These are phyloP conservation scores for Heliconius eleuchia DNA, from an alignment of 1,140 invertebrate species.

Conservation along the genomic window DNA sequence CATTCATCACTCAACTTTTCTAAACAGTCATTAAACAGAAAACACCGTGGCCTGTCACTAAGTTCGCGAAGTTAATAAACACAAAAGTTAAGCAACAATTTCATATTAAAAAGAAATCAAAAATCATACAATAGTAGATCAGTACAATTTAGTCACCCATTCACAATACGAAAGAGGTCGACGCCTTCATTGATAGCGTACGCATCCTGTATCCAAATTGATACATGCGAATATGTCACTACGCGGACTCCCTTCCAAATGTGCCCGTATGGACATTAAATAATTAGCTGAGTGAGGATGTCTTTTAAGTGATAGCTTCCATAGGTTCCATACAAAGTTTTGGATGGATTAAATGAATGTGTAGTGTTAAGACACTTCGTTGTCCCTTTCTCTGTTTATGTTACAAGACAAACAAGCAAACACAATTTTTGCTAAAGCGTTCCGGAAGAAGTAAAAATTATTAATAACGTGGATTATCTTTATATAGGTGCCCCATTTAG, in stretches of 20 bases:
- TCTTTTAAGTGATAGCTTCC: constrained; percentile 9
- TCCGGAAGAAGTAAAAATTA: no score
- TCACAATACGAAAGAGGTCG: constrained; percentile 57
- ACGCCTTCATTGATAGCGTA: constrained; percentile 60
- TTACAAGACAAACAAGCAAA: no score
- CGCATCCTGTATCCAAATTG: constrained; percentile 61
- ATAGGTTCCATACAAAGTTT: no score
- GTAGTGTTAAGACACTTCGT: no score
- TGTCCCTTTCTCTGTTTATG: no score
- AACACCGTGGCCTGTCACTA: neutral
- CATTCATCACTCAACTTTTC: no score
- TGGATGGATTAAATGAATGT: no score
- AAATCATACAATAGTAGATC: neutral
- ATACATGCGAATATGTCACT: constrained; percentile 37
- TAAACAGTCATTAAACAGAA: no score
- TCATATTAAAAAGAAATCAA: neutral
- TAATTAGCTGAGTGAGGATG: neutral
- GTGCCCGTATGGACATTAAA: neutral
- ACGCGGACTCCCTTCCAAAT: neutral
- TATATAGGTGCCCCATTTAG: no score
- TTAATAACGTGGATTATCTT: no score
- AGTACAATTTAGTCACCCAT: constrained; percentile 29
- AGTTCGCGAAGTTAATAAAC: neutral
- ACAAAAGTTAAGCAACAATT: neutral
- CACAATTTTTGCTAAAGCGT: no score